Base-by-base conservation (phyloP, 2,113 vertebrate genomes). In the Orientallactaga bullata region DNA sequence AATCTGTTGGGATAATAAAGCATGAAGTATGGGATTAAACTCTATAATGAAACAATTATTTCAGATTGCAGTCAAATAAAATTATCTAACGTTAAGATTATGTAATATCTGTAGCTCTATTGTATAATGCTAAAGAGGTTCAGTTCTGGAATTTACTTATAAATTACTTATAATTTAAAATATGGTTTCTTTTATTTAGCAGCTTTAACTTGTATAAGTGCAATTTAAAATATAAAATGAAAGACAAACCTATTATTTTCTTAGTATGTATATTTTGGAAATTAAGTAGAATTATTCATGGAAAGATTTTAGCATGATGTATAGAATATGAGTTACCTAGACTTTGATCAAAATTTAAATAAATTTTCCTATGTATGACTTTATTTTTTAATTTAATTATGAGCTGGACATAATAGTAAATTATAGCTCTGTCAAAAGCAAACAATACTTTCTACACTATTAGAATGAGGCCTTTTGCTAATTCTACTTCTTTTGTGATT, bases 1-100 rank as follows among this genome's bases (percentile, higher is more conserved):
- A n/a, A 37, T 69, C 0, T 72, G 82, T 91, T 58, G 1, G 3
- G 4, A 32, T 80, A 77, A 69, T 0, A 10, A 86, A 66, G 0
- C 1, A 32, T 68, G 30, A 68, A 74, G 28, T 2, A 71, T 15
- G 77, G 0, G 15, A 39, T 35, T 79, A 63, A 58, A 81, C 9
- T 68, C 58, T 20, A 88, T 76, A 87, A 76, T 72, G 80, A 77
- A 78, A 77, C 18, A 63, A 30, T 76, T 87, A 68, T 80, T 72
- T 73, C 20, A 80, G 69, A 76, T 92, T 17, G 66, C 68, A 5
- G 7, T 4, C 84, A 91, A 74, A 39, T 65, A 20, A 7, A 74
- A 15, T 76, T 72, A 2, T 88, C 1, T 3, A 88, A 61, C 73
- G 76, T 86, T 69, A 76, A 63, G 35, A 11, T 58, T 32, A 26